Evolutionary conservation across 2,113 vertebrate genomes (phyloP).

Genomic region (Hypanus sabinus): DNA sequence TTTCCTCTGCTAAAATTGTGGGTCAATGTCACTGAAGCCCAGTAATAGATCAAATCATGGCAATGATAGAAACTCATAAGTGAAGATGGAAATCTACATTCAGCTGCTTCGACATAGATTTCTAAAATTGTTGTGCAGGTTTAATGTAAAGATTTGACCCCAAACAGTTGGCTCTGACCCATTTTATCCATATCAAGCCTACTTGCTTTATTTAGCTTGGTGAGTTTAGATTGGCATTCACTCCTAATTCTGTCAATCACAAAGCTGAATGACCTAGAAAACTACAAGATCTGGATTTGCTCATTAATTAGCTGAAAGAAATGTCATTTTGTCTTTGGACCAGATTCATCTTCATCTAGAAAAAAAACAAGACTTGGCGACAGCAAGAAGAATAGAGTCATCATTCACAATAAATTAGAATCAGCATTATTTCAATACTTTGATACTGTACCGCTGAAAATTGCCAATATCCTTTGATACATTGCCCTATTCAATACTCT

Average conservation of each 20-base stretch:
- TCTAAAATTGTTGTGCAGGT: background rate
- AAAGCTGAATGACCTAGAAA: slow-evolving; percentile 15
- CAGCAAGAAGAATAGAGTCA: background rate
- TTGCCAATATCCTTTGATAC: background rate
- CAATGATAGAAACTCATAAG: background rate
- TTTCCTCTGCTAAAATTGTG: background rate
- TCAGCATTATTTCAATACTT: background rate
- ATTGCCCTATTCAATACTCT: background rate
- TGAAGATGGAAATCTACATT: background rate
- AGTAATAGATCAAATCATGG: background rate
- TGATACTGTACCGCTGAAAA: background rate
- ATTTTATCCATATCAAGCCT: slow-evolving; percentile 6
- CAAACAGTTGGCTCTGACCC: slow-evolving; percentile 10
- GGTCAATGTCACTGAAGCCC: background rate
- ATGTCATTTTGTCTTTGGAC: slow-evolving; percentile 25
- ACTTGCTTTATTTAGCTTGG: slow-evolving; percentile 19
- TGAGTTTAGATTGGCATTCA: slow-evolving; percentile 1
- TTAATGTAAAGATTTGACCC: background rate
- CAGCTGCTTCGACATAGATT: background rate
- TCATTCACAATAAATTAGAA: slow-evolving; percentile 18
- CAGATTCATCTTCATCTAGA: slow-evolving; percentile 26
- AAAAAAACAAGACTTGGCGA: background rate
- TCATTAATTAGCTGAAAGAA: slow-evolving; percentile 6
- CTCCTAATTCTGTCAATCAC: slow-evolving; percentile 27
- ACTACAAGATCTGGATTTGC: background rate